A percentile compares a stretch with the other conserved stretches of the same genome.
Evolutionary conservation across 1,140 invertebrate genomes (phyloP).

Genomic region (Polypedilum vanderplanki): DNA sequence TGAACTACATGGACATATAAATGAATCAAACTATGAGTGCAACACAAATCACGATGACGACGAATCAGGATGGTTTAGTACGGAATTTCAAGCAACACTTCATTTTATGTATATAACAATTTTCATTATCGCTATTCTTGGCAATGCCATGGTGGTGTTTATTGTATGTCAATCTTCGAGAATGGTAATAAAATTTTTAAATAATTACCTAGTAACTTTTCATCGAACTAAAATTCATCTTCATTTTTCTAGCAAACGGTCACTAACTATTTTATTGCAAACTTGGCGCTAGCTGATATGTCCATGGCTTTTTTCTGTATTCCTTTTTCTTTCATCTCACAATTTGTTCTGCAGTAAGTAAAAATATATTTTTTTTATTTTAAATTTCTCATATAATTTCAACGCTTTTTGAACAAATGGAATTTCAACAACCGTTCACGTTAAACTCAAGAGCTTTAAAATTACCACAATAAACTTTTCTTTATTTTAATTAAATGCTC

Average conservation of each 20-base stretch:
- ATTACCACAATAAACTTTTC: no score
- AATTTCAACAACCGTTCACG: no score
- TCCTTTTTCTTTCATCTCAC: constrained; percentile 75
- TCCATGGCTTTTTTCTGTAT: constrained; percentile 78
- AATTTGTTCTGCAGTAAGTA: constrained; percentile 51
- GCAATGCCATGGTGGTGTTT: constrained; percentile 76
- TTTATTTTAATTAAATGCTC: no score
- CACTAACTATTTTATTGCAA: constrained; percentile 81
- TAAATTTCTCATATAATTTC: no score
- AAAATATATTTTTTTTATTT: background rate
- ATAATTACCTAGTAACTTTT: no score
- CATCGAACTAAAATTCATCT: no score
- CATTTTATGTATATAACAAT: constrained; percentile 67
- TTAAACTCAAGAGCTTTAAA: no score
- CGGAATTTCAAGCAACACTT: constrained; percentile 56
- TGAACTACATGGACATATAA: background rate
- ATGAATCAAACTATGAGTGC: background rate
- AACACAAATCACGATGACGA: background rate
- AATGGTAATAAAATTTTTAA: no score
- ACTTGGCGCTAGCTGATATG: constrained; percentile 77
- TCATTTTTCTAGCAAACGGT: no score
- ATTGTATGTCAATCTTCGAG: constrained; percentile 67
- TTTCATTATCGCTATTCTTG: constrained; percentile 65
- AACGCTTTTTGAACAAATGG: no score
- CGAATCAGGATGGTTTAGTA: constrained; percentile 32